Evolutionary conservation across 2,113 vertebrate genomes (phyloP).

Genomic region (Plecotus auritus): DNA sequence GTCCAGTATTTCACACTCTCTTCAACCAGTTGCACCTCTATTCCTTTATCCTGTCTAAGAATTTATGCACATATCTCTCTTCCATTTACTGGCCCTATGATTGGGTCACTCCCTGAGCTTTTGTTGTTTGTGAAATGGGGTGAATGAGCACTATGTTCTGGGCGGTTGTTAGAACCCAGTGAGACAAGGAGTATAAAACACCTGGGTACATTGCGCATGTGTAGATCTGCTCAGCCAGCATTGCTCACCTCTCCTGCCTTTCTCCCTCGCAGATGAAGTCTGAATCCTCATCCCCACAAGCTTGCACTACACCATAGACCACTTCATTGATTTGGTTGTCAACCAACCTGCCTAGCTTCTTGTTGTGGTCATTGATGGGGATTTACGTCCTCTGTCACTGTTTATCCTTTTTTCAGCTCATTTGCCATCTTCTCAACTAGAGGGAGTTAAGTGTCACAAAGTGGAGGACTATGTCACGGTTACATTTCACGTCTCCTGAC

Average conservation of each 20-base stretch:
- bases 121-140: background rate
- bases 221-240: background rate
- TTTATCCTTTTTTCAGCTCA: background rate
- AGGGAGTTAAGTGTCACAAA: background rate
- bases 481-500: background rate
- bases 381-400: background rate
- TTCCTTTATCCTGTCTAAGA: background rate
- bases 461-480: fast-evolving
- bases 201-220: fast-evolving
- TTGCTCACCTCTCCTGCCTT: background rate
- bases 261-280: background rate
- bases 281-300: background rate
- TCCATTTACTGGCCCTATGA: fast-evolving
- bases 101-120: background rate
- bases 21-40: background rate
- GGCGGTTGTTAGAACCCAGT: background rate
- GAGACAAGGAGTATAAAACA: background rate
- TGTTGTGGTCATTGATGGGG: background rate
- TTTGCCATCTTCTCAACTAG: background rate
- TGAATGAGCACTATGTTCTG: background rate
- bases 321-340: background rate
- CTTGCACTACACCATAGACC: fast-evolving
- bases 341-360: background rate
- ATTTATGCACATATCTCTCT: background rate
- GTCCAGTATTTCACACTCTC: background rate